These are phyloP conservation scores for Brachystomella parvula DNA, from an alignment of 1,140 invertebrate species.

Conservation along the genomic window DNA sequence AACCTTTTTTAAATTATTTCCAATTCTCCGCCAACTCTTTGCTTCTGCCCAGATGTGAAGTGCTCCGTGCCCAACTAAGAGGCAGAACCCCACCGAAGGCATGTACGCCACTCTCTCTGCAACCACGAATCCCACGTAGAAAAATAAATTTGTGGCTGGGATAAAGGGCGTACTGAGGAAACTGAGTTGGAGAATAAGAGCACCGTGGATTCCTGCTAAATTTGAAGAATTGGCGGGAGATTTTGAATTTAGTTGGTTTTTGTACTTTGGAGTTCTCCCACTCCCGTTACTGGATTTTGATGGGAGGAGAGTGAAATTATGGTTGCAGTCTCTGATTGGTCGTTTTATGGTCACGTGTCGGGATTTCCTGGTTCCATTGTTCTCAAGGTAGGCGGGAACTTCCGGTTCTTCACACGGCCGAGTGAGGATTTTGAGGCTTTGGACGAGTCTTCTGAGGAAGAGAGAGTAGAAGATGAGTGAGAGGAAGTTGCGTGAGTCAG, in stretches of 20 bases:
- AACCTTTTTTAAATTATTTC: not conserved
- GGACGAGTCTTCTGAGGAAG: conserved; percentile 22
- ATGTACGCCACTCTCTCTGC: conserved; percentile 91
- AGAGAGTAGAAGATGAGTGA: conserved; percentile 59
- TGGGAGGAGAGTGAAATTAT: not conserved
- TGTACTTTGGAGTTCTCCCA: not conserved
- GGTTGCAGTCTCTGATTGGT: not conserved
- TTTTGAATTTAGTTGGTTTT: not conserved
- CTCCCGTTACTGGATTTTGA: not conserved
- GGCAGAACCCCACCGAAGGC: conserved; percentile 89
- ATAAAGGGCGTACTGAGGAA: conserved; percentile 83
- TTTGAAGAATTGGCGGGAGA: not conserved
- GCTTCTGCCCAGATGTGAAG: conserved; percentile 13
- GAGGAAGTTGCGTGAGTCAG: conserved; percentile 65
- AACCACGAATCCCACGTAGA: conserved; percentile 94
- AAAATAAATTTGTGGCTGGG: conserved; percentile 86
- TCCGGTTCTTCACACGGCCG: no score
- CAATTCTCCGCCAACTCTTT: conserved; percentile 3
- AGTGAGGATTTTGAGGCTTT: conserved; percentile 7
- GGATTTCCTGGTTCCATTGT: no score
- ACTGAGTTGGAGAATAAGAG: conserved; percentile 46
- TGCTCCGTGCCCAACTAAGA: conserved; percentile 67
- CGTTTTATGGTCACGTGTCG: no score
- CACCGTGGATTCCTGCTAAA: not conserved
- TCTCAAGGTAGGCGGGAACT: no score